A percentile compares a stretch with the other conserved stretches of the same genome.
Conservation (phyloP, 2,113 vertebrate genomes). For the Phyllostomus hastatus region DNA sequence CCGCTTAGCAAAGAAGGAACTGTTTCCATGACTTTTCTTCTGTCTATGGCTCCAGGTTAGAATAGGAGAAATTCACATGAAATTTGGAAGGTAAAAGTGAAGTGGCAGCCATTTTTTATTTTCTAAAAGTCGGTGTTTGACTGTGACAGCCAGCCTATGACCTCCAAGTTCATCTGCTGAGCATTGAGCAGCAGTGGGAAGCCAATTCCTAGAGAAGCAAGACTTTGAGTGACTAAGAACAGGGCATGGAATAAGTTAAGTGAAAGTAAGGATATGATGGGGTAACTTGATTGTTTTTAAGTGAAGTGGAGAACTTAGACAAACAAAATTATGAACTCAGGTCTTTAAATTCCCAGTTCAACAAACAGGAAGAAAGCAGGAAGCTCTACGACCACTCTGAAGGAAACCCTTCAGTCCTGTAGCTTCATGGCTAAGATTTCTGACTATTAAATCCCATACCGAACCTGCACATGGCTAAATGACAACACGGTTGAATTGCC, state of each 20-base stretch:
- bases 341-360: too few species aligned
- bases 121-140: neutral
- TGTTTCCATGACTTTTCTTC: neutral
- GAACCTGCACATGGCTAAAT: neutral
- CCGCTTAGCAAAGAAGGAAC: neutral
- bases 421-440: neutral
- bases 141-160: too few species aligned
- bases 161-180: neutral
- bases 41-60: neutral
- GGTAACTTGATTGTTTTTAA: too few species aligned
- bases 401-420: neutral
- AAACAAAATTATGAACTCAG: too few species aligned
- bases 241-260: too few species aligned
- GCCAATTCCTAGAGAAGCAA: neutral
- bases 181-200: rapidly evolving
- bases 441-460: neutral
- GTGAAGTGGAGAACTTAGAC: too few species aligned
- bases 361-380: neutral
- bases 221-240: too few species aligned
- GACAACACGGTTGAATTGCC: neutral
- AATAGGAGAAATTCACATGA: neutral
- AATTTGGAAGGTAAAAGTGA: neutral
- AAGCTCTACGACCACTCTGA: neutral
- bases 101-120: neutral
- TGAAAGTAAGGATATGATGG: too few species aligned